Percentiles rank a stretch among this genome's conserved stretches.
Conservation (phyloP, 2,113 vertebrate species). For the Alexandromys fortis region DNA sequence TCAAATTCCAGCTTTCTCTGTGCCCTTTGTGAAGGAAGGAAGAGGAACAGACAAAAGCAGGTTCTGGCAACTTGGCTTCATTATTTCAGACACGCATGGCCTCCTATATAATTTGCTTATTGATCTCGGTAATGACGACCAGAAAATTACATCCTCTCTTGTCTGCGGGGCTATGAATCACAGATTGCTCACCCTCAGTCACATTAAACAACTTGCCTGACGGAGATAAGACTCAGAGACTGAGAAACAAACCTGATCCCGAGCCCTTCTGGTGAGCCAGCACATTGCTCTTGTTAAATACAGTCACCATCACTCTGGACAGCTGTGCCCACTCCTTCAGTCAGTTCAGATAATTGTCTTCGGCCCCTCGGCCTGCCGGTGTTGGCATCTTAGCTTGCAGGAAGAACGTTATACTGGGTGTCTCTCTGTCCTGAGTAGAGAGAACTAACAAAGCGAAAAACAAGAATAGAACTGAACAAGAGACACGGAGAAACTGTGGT, state of each 20-base stretch:
- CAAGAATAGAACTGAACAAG: not conserved
- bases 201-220: constrained; percentile 39
- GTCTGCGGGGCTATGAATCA: constrained; percentile 39
- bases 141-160: constrained; percentile 69
- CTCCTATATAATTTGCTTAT: constrained; percentile 72
- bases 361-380: not conserved
- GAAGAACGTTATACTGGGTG: not conserved
- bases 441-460: not conserved
- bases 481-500: rapidly evolving
- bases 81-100: constrained; percentile 57
- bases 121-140: constrained; percentile 70
- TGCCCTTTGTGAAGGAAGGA: constrained; percentile 1
- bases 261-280: not conserved
- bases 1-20: not conserved
- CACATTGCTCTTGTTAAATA: not conserved
- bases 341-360: not conserved
- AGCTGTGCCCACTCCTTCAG: not conserved
- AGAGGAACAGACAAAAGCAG: not conserved
- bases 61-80: constrained; percentile 17
- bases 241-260: not conserved
- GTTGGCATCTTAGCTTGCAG: not conserved
- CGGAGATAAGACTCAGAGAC: constrained; percentile 31
- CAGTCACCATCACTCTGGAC: not conserved
- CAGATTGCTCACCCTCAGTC: constrained; percentile 50
- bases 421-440: not conserved